phyloP scores from a whole-genome alignment of 1,140 invertebrate genomes.

The Musca domestica region DNA sequence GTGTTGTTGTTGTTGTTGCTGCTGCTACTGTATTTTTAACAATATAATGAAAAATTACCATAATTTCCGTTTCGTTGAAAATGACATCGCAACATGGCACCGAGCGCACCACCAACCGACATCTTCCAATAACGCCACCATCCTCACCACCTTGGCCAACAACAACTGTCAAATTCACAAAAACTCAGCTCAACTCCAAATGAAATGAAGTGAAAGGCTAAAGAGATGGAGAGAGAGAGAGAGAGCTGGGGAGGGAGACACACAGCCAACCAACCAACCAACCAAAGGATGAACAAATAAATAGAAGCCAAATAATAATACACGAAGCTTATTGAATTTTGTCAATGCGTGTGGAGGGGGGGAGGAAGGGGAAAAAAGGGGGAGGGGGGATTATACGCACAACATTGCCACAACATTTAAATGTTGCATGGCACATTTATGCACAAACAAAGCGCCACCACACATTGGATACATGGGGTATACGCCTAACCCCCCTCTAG shows the following conservation, averaged over 20 bases:
- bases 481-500: too few species aligned
- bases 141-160: not conserved
- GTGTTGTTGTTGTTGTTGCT: not conserved
- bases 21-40: not conserved
- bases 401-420: too few species aligned
- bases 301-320: slow-evolving; percentile 1
- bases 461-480: too few species aligned
- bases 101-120: slow-evolving; percentile 1
- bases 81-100: slow-evolving; percentile 22
- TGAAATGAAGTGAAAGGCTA: too few species aligned
- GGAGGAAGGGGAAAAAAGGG: too few species aligned
- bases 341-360: not conserved
- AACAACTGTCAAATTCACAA: slow-evolving; percentile 21
- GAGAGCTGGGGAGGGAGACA: not conserved
- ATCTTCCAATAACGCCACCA: too few species aligned
- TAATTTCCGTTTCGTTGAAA: slow-evolving; percentile 24
- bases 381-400: too few species aligned
- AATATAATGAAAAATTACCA: slow-evolving; percentile 24
- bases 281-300: not conserved
- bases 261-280: not conserved
- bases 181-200: not conserved
- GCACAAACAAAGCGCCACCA: too few species aligned
- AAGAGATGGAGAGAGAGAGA: not conserved
- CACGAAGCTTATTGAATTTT: slow-evolving; percentile 15
- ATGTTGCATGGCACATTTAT: too few species aligned